phyloP scores from a whole-genome alignment of 2,888 invertebrate genomes.

The Eupithecia abbreviata region DNA sequence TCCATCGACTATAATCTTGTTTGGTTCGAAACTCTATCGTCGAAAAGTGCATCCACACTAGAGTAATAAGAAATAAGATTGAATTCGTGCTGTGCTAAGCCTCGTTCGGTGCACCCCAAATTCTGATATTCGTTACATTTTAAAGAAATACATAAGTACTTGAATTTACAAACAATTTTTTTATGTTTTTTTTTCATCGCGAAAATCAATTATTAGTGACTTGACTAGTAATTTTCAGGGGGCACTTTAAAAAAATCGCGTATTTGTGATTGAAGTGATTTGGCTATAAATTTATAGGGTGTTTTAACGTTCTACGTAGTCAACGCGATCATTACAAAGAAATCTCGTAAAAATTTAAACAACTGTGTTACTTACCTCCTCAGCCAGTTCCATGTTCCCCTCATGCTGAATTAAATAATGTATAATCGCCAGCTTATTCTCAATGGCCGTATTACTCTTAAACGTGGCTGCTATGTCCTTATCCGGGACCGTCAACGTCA shows the following conservation, averaged over 20 bases:
- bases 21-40: not conserved
- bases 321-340: not conserved
- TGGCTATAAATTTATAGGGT: too few relatives aligned
- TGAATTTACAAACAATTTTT: too few relatives aligned
- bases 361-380: conserved; percentile 81
- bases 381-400: conserved; percentile 88
- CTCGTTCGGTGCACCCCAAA: too few relatives aligned
- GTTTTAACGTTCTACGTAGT: too few relatives aligned
- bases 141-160: too few relatives aligned
- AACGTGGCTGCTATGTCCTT: conserved; percentile 87
- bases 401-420: conserved; percentile 92
- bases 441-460: conserved; percentile 86
- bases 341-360: not conserved
- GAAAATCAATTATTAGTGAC: too few relatives aligned
- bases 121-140: too few relatives aligned
- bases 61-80: too few relatives aligned
- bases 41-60: not conserved
- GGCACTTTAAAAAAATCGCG: too few relatives aligned
- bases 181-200: too few relatives aligned
- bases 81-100: not conserved
- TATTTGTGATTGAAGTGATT: too few relatives aligned
- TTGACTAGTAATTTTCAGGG: too few relatives aligned
- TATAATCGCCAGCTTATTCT: conserved; percentile 90
- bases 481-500: conserved; percentile 86
- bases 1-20: not conserved